Base-by-base conservation (phyloP, 2,888 invertebrate species). In the Calephelis perditalis region DNA sequence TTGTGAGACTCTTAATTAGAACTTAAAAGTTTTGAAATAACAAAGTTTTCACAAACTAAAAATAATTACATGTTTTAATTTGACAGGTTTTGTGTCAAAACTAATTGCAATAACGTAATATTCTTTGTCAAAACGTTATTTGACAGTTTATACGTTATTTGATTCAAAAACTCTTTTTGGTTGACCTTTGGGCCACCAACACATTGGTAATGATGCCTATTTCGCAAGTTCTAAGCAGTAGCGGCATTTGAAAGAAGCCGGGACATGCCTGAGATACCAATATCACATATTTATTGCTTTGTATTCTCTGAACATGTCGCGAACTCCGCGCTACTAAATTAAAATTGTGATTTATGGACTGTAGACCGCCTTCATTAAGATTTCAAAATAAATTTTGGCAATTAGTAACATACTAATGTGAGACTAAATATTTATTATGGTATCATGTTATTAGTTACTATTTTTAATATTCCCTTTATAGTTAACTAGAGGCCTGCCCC, bases 201-300 rank as follows among this genome's bases (percentile, higher is more conserved):
- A 8, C 8, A 6, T 40, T 7, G 40, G 6, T 49, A 49, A 26
- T 26, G 35, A 8, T 15, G 35, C 6, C 26, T 35, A 52, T 6
- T 10, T 15, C 52, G 6, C 49, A 35, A 49, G 35, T 36, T 5
- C 35, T 11, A 35, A n/a, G 35, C 52, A 35, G 36, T 52, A 36
- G 52, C 82, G 84, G 82, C 77, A 82, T 86, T 79, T 79, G 81
- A 84, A 85, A 81, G 81, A 78, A 73, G 72, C 64, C 73, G 73
- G 74, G 73, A 77, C 82, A 84, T 85, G 79, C 78, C 76, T 77
- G 70, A 86, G 82, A 83, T 81, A 82, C 84, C 81, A 73, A 79
- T 79, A 76, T 65, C 63, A 74, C 77, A 67, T 76, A 86, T 87
- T 86, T 86, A 88, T 84, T 75, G 77, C 79, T 76, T 82, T 82